Evolutionary conservation across 2,888 invertebrate species (phyloP), one percentile per base, ranked within the genome.

Genomic region (Parascotia fuliginaria): DNA sequence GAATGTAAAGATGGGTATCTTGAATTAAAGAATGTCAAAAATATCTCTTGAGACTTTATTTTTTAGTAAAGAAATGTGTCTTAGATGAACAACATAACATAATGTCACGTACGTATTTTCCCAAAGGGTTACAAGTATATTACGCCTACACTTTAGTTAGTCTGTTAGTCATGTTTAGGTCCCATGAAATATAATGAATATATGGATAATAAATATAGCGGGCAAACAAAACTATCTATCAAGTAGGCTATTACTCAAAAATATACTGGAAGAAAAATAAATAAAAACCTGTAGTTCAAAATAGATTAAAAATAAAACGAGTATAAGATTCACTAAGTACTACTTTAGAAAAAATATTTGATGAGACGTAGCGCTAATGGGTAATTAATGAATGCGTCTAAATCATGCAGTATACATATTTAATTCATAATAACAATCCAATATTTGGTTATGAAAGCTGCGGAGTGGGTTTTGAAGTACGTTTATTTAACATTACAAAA

Each of bases 401-500:
- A 43, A 47, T 44, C 28, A 24, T 32, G 13, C 42, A 32, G 16
- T 13, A 22, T 29, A 33, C 6, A 36, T 65, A 48, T 50, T 31
- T 52, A 42, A 48, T 58, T 64, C 39, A 58, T 54, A 42, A 59
- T 43, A 48, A 9, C 39, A 48, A 43, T 53, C 42, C 40, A 51
- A 47, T 49, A 44, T 66, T 53, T 53, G 33, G 14, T 9, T 11
- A 32, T 12, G 39, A 34, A 28, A 19, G 22, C 32, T 29, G 39
- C 44, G 16, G 42, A 55, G 46, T 33, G 15, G 31, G 32, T 39
- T 36, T 41, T 45, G 49, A 50, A 40, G 36, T 51, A 42, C 67
- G 65, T 73, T 79, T 77, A 74, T 79, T 76, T 72, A 66, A 73
- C 75, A 75, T 76, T 74, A 69, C 71, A 65, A 79, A 75, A 79